Evolutionary conservation across 2,113 vertebrate species (phyloP), one percentile per base, ranked within the genome.

Genomic region (Tragelaphus scriptus): DNA sequence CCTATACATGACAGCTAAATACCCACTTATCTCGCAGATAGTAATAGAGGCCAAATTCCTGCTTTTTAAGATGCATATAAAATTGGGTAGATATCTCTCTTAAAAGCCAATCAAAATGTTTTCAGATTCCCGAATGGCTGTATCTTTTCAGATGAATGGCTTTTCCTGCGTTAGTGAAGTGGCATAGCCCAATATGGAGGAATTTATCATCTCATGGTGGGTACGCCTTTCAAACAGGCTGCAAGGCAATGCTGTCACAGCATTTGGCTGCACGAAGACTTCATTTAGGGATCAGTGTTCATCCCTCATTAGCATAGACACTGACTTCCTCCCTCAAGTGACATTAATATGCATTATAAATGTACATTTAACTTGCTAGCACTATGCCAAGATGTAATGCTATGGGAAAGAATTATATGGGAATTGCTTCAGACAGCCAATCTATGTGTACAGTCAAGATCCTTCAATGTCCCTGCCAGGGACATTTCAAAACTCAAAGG

Each of bases 301-400:
- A 92, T 85, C 19, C 17, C 19, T 88, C 65, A 16, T 6, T 7
- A 96, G 82, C 96, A 98, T 17, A 40, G 32, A 96, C 93, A 84
- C 9, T 65, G 95, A 19, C 93, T 94, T 97, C 63, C 93, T 61
- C 94, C 59, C 89, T 56, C 63, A 90, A 94, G 92, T 84, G 91
- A 91, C 82, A 92, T 94, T 89, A 93, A 93, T 25, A 94, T 94
- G 71, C 85, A 87, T 94, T 93, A 89, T 96, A 97, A 96, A 98
- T 94, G 87, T 53, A 91, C 49, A 61, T 91, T 95, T 93, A 90
- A 90, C 44, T 88, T 92, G 68, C 63, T 75, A 96, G n/a, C 40
- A 25, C 19, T 32, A 53, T 49, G n/a, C 58, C 56, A 91, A 85
- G 40, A 84, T 80, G 30, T 14, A 96, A 85, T 40, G n/a, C 4